A percentile compares a stretch with the other conserved stretches of the same genome.
These are phyloP conservation scores for Papilio dardanus DNA, from an alignment of 1,140 invertebrate species.

Conservation along the genomic window DNA sequence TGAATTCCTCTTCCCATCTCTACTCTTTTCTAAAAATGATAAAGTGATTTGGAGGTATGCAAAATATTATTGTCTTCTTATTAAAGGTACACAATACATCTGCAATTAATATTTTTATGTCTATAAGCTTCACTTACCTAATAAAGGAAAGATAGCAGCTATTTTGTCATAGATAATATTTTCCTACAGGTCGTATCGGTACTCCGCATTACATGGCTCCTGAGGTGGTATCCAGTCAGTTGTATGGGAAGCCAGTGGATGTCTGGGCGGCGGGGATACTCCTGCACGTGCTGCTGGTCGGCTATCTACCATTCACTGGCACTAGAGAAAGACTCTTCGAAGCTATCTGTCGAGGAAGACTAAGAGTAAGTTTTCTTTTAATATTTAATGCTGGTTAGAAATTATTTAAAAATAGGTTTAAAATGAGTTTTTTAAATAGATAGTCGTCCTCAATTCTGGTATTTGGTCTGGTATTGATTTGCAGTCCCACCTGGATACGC, in stretches of 20 bases:
- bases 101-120: too few relatives aligned
- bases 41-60: too few relatives aligned
- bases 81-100: too few relatives aligned
- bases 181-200: conserved; percentile 91
- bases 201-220: conserved; percentile 99
- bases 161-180: conserved; percentile 9
- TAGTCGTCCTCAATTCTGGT: too few relatives aligned
- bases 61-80: too few relatives aligned
- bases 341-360: conserved; percentile 92
- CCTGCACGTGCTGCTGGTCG: conserved; percentile 95
- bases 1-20: too few relatives aligned
- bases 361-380: conserved; percentile 86
- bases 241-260: conserved; percentile 98
- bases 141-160: too few relatives aligned
- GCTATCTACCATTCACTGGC: conserved; percentile 96
- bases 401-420: background rate
- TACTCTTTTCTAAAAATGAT: too few relatives aligned
- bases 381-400: conserved; percentile 24
- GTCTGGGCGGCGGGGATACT: conserved; percentile 98
- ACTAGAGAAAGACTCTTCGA: conserved; percentile 95
- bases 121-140: too few relatives aligned
- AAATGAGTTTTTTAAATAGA: too few relatives aligned
- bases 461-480: too few relatives aligned
- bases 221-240: conserved; percentile 94
- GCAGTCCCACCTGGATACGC: too few relatives aligned